Percentiles rank a stretch among this genome's conserved stretches.
Evolutionary conservation across 2,888 invertebrate genomes (phyloP).

Genomic region (Ctenicera cuprea): DNA sequence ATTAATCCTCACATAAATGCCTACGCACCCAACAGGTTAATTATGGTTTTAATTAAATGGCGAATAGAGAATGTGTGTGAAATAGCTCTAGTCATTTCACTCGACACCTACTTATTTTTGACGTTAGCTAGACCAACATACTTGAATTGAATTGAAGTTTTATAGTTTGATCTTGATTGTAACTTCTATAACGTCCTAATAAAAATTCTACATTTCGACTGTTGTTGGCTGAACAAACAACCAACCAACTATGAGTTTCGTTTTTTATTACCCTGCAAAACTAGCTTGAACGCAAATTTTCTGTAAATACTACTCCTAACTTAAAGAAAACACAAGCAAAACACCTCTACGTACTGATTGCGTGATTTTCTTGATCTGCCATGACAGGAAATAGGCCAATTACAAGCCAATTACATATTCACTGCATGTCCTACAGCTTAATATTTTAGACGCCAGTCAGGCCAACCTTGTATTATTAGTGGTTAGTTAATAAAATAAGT

Average conservation of each 20-base stretch:
- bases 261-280: too few species aligned
- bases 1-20: constrained; percentile 40
- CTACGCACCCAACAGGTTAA: constrained; percentile 40
- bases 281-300: too few species aligned
- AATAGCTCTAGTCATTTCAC: constrained; percentile 20
- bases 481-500: too few species aligned
- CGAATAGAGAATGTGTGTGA: constrained; percentile 18
- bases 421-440: constrained; percentile 29
- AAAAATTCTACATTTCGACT: neutral
- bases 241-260: too few species aligned
- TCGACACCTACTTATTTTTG: constrained; percentile 19
- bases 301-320: too few species aligned
- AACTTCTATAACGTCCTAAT: neutral
- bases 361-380: constrained; percentile 33
- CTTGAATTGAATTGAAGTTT: neutral
- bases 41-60: constrained; percentile 34
- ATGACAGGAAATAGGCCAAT: constrained; percentile 46
- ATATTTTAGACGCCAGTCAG: constrained; percentile 41
- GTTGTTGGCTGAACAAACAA: neutral
- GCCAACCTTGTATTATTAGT: neutral
- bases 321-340: too few species aligned
- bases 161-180: neutral
- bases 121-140: neutral
- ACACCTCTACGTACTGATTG: neutral
- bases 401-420: constrained; percentile 48